Evolutionary conservation across 2,113 vertebrate species (phyloP), one percentile per base, ranked within the genome.

Genomic region (Serilophus lunatus): DNA sequence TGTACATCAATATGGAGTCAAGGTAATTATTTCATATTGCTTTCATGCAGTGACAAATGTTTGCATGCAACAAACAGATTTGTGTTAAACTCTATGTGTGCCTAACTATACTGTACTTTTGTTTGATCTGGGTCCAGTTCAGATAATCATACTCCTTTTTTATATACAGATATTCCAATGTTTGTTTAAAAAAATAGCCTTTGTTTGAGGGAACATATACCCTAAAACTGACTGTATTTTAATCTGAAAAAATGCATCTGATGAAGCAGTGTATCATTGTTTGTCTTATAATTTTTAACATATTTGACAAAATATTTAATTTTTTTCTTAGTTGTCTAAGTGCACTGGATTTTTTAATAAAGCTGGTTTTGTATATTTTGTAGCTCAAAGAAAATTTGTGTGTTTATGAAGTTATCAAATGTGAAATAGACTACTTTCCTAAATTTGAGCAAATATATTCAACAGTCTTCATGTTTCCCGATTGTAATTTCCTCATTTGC

Each of bases 81-180:
- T 1, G 0, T 4, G 1, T 72, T 81, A 38, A 53, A 10, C 24
- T 57, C 13, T 29, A 17, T 22, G 7, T 12, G 3, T 83, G 31
- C 45, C 38, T 50, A 72, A 64, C 4, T 50, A 5, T 44, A 4
- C 2, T 72, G 45, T 77, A 72, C 31, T 54, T 84, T 40, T 68
- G 2, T 35, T 45, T 40, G 22, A 63, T 44, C 16, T 77, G 10
- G 12, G 44, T 61, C 25, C 5, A 9, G 19, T 54, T 60, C 64
- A 31, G 23, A 5, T 68, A 64, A 35, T 29, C 12, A 53, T 44
- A 38, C 15, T 57, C 26, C 4, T 35, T 56, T 12, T 10, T 65
- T 79, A 42, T 1, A 6, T 42, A 47, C 3, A 56, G 17, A 10
- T 56, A 14, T 7, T 66, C 9, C 7, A 71, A 61, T 1, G n/a